phyloP scores from a whole-genome alignment of 2,113 vertebrate species.

The Promerops cafer region DNA sequence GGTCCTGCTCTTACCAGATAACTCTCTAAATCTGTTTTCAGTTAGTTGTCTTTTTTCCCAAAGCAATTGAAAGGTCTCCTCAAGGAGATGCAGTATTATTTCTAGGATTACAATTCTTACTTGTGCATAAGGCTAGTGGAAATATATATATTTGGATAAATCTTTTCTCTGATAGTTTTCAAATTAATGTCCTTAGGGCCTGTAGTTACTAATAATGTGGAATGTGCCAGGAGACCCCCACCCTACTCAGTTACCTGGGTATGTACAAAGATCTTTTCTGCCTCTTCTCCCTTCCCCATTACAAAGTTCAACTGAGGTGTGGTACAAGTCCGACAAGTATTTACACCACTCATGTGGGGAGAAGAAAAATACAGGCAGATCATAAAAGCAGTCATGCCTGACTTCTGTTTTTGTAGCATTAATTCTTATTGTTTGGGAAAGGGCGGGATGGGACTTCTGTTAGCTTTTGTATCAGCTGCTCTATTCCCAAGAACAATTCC shows the following conservation, averaged over 20 bases:
- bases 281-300: neutral
- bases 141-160: neutral
- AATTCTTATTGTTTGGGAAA: neutral
- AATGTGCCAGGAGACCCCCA: neutral
- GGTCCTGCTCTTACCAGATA: neutral
- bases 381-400: neutral
- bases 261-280: neutral
- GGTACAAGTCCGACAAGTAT: neutral
- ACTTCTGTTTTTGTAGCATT: neutral
- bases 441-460: accelerated
- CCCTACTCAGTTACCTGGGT: neutral
- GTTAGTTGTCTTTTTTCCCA: neutral
- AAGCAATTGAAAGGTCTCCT: neutral
- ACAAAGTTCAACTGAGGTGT: neutral
- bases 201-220: neutral
- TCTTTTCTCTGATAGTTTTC: neutral
- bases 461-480: neutral
- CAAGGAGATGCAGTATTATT: neutral
- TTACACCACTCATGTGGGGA: accelerated
- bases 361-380: neutral
- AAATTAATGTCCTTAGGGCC: neutral
- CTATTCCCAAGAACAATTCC: neutral
- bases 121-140: neutral
- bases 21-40: neutral
- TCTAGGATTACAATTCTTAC: neutral